These are phyloP conservation scores for Isichthys henryi DNA, from an alignment of 2,113 vertebrate genomes.

Conservation along the genomic window DNA sequence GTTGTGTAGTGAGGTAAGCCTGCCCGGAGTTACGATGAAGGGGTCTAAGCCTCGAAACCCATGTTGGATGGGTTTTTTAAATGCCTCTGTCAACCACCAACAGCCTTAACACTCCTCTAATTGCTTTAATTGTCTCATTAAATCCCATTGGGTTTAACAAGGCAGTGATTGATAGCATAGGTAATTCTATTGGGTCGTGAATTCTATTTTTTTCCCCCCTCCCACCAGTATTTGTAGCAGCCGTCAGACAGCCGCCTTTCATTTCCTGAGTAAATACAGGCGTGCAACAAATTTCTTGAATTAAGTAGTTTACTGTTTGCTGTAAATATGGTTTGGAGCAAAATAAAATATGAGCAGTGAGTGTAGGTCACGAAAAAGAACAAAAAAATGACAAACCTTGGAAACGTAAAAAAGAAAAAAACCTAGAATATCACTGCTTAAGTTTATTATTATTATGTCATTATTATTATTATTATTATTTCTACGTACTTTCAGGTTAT, in stretches of 20 bases:
- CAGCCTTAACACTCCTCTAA: background rate
- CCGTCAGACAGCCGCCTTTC: background rate
- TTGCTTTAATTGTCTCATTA: background rate
- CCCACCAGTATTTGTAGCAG: background rate
- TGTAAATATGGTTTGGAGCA: background rate
- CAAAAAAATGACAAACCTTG: background rate
- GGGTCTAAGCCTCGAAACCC: background rate
- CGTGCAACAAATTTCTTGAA: background rate
- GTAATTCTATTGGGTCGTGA: background rate
- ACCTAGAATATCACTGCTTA: background rate
- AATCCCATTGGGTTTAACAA: background rate
- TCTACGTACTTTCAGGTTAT: background rate
- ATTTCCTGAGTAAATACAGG: background rate
- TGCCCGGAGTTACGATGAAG: background rate
- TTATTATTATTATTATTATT: background rate
- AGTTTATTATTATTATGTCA: background rate
- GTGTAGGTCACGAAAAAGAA: background rate
- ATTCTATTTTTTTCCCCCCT: background rate
- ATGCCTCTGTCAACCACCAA: background rate
- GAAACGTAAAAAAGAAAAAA: background rate
- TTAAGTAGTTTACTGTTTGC: background rate
- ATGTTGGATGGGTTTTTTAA: background rate
- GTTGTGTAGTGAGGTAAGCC: conserved; percentile 81
- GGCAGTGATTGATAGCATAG: background rate
- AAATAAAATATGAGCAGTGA: background rate